Conservation (phyloP, 2,113 vertebrate species). For the Megaceryle torquata region DNA sequence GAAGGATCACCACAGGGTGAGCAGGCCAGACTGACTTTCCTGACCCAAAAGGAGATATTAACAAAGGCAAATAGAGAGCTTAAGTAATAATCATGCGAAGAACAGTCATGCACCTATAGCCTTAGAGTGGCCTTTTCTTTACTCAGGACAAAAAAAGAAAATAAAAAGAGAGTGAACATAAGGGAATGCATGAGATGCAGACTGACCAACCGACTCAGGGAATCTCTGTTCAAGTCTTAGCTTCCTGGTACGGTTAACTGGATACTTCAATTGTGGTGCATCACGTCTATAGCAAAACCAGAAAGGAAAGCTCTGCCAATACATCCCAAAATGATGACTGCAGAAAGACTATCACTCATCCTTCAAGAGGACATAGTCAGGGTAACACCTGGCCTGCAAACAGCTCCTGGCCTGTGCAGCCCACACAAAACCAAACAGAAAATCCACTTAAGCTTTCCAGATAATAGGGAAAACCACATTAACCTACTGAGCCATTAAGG, state of each 20-base stretch:
- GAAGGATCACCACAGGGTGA: neutral
- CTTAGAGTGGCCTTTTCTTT: neutral
- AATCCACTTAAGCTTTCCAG: neutral
- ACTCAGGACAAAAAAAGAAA: neutral
- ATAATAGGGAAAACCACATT: rapidly evolving
- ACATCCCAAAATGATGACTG: neutral
- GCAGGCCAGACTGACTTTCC: neutral
- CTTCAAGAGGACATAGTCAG: rapidly evolving
- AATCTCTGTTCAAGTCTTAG: neutral
- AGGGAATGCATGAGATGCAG: neutral
- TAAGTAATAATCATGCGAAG: neutral
- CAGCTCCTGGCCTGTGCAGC: neutral
- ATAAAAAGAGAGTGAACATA: neutral
- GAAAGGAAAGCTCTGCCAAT: neutral
- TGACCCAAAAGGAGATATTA: neutral
- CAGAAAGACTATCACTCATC: neutral
- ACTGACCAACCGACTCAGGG: neutral
- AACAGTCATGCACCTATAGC: neutral
- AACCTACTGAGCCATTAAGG: neutral
- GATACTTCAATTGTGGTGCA: neutral
- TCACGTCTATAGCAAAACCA: neutral
- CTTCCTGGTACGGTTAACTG: neutral
- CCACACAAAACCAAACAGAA: neutral
- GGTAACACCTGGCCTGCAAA: neutral
- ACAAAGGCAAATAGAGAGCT: neutral